Conservation (phyloP, 2,113 vertebrate genomes). For the Epinephelus lanceolatus region DNA sequence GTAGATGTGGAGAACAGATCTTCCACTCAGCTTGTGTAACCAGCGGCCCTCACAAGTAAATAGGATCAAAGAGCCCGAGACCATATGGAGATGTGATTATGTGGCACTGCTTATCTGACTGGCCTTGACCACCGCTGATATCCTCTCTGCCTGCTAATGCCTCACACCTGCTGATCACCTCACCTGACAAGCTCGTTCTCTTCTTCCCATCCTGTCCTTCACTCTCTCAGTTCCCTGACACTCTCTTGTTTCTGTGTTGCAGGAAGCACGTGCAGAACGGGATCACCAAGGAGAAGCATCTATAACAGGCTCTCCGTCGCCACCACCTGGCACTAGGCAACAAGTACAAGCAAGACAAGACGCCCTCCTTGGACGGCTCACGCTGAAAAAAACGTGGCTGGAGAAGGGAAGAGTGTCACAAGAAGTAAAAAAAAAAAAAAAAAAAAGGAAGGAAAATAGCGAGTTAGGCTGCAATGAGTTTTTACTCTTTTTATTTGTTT, state of each 20-base stretch:
- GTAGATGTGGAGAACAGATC: constrained; percentile 2
- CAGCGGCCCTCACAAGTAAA: constrained; percentile 28
- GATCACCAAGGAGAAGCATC: constrained; percentile 89
- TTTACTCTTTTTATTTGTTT: constrained; percentile 54
- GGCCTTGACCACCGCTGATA: constrained; percentile 75
- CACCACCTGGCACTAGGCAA: constrained; percentile 73
- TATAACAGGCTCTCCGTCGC: constrained; percentile 78
- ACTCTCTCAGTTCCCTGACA: neutral
- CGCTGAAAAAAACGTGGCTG: constrained; percentile 9
- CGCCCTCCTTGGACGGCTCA: constrained; percentile 44
- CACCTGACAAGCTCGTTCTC: constrained; percentile 10
- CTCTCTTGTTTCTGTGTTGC: neutral
- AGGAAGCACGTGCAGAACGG: constrained; percentile 89
- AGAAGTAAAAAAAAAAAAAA: constrained; percentile 14
- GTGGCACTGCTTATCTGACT: constrained; percentile 62
- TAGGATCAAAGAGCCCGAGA: constrained; percentile 54
- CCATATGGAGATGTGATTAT: constrained; percentile 54
- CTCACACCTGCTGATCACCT: constrained; percentile 55
- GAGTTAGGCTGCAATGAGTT: constrained; percentile 37
- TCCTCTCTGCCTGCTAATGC: constrained; percentile 51
- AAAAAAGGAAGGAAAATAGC: constrained; percentile 17
- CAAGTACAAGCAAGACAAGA: constrained; percentile 59
- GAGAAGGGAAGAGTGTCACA: constrained; percentile 32
- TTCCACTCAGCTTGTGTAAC: constrained; percentile 24
- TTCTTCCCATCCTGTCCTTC: neutral